These are phyloP conservation scores for Thaleichthys pacificus DNA, from an alignment of 2,797 vertebrate genomes.

Conservation along the genomic window DNA sequence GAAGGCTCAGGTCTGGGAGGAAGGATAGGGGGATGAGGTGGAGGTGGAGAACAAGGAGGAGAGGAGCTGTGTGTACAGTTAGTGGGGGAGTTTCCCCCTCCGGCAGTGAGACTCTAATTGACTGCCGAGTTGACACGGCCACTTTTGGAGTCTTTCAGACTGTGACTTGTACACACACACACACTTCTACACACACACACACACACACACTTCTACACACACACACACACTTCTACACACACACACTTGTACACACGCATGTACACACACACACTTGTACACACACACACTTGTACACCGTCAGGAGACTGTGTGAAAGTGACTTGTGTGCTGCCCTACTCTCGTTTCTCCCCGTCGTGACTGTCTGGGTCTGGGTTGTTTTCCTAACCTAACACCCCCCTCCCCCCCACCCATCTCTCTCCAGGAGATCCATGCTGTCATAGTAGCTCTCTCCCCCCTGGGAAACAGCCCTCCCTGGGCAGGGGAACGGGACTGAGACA, in stretches of 20 bases:
- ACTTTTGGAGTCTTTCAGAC: slow-evolving; percentile 44
- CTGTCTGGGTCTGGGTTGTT: slow-evolving; percentile 11
- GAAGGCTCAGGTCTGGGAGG: too few relatives aligned
- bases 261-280: neutral
- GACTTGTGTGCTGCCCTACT: too few relatives aligned
- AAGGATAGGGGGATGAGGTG: slow-evolving; percentile 19
- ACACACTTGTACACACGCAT: slow-evolving; percentile 13
- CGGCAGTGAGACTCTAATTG: slow-evolving; percentile 58
- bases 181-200: neutral
- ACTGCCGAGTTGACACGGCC: slow-evolving; percentile 51
- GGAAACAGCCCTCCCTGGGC: neutral
- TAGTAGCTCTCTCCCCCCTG: neutral
- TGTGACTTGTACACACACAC: slow-evolving; percentile 13
- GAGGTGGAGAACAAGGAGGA: slow-evolving; percentile 33
- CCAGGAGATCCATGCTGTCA: neutral
- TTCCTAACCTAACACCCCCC: slow-evolving; percentile 17
- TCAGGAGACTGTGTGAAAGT: neutral
- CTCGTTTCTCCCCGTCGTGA: slow-evolving; percentile 11
- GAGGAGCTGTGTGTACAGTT: neutral
- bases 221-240: slow-evolving; percentile 1
- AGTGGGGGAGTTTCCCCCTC: slow-evolving; percentile 23
- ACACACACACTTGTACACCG: slow-evolving; percentile 19
- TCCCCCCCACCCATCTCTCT: neutral
- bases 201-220: slow-evolving; percentile 15
- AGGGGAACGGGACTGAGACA: slow-evolving; percentile 20